Evolutionary conservation across 1,140 invertebrate genomes (phyloP), one percentile per base, ranked within the genome.

Genomic region (Ladona fulva): DNA sequence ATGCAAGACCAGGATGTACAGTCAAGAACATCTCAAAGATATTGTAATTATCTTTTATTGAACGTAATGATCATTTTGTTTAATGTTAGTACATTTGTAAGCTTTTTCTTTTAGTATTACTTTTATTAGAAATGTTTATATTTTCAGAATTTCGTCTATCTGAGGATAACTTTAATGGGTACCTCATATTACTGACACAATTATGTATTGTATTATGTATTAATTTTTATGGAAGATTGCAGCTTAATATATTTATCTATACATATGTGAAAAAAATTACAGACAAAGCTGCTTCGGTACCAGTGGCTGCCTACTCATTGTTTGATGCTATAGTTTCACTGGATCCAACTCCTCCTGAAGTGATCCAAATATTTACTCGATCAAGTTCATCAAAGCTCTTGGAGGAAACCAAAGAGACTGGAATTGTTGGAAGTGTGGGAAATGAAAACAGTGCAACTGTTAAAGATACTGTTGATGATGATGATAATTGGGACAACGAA

Each of bases 281-380:
- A 37, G 29, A 37, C 29, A 37, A 37, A 37, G 1, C 29, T 37
- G 29, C 29, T 37, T 37, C 29, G 3, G 29, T 37, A 37, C 29
- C 29, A 37, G 29, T 37, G 8, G 29, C 29, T 0, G 90, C 91
- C 0, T 81, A 95, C 75, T 89, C 93, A 42, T 91, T 93, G 74
- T 89, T 95, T 80, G 93, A 93, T 52, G 91, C 91, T 79, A 85
- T 95, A 66, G 85, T 93, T 25, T 89, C 89, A 59, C 85, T 89
- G 24, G 91, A 92, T 83, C 91, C 89, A 74, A 83, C 87, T 1
- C 83, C 89, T 6, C 82, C 85, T 78, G 91, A 91, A 84, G 88
- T 87, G 7, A 82, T 80, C 52, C 82, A 84, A 78, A 83, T 86
- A 12, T 80, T 85, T 24, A 74, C 75, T 66, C 76, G 77, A n/a